Conservation (phyloP, 2,113 vertebrate genomes). For the Cairina moschata region DNA sequence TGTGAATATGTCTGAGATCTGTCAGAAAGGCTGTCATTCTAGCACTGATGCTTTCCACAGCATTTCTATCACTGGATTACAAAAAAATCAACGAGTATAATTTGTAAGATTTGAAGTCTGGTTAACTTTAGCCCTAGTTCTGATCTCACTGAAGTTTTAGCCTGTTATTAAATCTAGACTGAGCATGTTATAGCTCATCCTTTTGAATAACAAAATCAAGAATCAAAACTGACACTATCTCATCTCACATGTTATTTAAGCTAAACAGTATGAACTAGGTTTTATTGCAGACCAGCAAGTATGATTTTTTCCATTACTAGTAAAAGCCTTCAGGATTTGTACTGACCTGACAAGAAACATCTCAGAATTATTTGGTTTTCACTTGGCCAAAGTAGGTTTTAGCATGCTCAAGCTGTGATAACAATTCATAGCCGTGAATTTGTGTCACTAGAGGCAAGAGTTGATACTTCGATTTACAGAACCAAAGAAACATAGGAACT, state of each 20-base stretch:
- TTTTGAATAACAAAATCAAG: not conserved
- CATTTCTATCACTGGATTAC: constrained; percentile 4
- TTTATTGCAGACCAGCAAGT: not conserved
- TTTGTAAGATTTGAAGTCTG: not conserved
- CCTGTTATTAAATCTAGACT: not conserved
- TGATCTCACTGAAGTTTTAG: not conserved
- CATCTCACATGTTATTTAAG: not conserved
- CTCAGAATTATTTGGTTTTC: not conserved
- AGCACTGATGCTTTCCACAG: not conserved
- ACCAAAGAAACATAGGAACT: not conserved
- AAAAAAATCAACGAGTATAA: constrained; percentile 21
- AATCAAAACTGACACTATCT: not conserved
- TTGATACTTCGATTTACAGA: not conserved
- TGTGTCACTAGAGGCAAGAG: not conserved
- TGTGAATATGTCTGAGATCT: not conserved
- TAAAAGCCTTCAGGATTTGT: not conserved
- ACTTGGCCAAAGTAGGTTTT: not conserved
- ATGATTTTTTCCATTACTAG: not conserved
- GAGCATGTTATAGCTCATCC: not conserved
- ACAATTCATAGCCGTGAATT: not conserved
- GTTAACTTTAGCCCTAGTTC: not conserved
- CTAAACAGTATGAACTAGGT: not conserved
- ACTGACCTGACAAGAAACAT: not conserved
- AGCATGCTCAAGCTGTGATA: not conserved
- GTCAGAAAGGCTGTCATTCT: constrained; percentile 32